Conservation (phyloP, 2,113 vertebrate genomes). For the Anhinga rufa region DNA sequence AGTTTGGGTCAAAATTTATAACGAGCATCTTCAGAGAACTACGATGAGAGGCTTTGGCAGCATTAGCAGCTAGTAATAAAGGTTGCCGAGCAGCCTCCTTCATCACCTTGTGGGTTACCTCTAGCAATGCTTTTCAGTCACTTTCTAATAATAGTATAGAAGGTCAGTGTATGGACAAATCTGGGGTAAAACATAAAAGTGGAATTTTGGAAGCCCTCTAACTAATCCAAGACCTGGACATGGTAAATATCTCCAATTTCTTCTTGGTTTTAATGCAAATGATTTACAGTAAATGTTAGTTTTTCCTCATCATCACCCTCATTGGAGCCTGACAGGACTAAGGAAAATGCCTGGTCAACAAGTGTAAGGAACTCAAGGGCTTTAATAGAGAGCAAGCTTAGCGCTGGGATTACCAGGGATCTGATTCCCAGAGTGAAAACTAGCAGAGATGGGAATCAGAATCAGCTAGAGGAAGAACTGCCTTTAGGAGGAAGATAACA, state of each 20-base stretch:
- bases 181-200: neutral
- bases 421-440: neutral
- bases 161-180: neutral
- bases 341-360: neutral
- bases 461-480: neutral
- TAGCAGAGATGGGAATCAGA: neutral
- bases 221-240: neutral
- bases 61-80: neutral
- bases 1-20: neutral
- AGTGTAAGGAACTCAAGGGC: neutral
- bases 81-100: neutral
- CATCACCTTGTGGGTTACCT: neutral
- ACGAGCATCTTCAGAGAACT: neutral
- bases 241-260: neutral
- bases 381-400: neutral
- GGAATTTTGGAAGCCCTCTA: neutral
- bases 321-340: neutral
- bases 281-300: neutral
- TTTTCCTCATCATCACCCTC: neutral
- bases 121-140: neutral
- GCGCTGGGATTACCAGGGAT: neutral
- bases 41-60: neutral
- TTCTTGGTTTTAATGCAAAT: neutral
- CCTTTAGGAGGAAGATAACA: neutral
- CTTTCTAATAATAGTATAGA: neutral